phyloP scores from a whole-genome alignment of 2,113 vertebrate genomes.

The Chascanopsetta lugubris region DNA sequence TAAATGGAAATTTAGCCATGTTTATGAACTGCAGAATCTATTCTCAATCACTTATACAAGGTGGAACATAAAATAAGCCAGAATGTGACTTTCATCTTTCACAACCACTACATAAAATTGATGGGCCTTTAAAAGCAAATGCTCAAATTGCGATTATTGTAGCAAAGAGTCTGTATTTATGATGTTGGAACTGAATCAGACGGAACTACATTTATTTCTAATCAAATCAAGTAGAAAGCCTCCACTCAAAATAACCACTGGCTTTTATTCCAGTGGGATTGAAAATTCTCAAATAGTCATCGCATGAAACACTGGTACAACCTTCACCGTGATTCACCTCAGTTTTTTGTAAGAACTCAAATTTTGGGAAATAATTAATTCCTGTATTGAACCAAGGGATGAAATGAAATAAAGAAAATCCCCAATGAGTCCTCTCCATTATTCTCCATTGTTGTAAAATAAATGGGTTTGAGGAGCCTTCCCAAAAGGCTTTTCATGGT shows the following conservation, averaged over 20 bases:
- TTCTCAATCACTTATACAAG: background rate
- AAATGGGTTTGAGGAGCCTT: conserved; percentile 73
- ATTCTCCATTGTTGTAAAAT: conserved; percentile 60
- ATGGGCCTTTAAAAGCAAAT: background rate
- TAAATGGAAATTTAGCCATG: background rate
- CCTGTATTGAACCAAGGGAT: conserved; percentile 26
- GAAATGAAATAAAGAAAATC: conserved; percentile 35
- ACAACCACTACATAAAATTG: background rate
- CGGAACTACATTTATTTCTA: conserved; percentile 13
- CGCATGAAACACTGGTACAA: conserved; percentile 14
- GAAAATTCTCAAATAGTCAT: background rate
- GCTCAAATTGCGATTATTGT: background rate
- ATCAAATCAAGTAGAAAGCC: conserved; percentile 35
- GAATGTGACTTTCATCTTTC: background rate
- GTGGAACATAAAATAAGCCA: background rate
- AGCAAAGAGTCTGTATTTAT: background rate
- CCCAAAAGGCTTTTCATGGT: conserved; percentile 58
- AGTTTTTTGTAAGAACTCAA: conserved; percentile 9
- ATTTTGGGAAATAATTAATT: conserved; percentile 35
- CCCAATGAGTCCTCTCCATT: conserved; percentile 54
- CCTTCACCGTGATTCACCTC: conserved; percentile 16
- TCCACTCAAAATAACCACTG: background rate
- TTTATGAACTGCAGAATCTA: background rate
- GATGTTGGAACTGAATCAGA: conserved; percentile 7
- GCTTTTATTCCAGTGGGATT: background rate